phyloP scores from a whole-genome alignment of 2,888 invertebrate species.

The Caenorhabditis uteleia region DNA sequence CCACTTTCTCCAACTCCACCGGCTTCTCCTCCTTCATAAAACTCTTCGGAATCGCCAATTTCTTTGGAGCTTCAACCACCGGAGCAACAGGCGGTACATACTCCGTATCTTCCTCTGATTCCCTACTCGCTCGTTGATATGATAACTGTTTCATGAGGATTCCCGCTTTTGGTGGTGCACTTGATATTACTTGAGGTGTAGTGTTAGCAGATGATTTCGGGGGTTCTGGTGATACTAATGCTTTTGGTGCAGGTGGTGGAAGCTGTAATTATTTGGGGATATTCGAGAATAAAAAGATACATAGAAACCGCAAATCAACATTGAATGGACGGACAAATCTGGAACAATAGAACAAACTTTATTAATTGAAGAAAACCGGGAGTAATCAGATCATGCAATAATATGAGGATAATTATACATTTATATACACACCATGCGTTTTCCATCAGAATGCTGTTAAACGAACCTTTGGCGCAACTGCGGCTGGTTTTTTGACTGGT shows the following conservation, averaged over 20 bases:
- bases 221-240: conserved; percentile 27
- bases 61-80: conserved; percentile 26
- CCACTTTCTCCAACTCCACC: conserved; percentile 8
- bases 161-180: conserved; percentile 14
- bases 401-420: too few relatives aligned
- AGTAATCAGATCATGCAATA: too few relatives aligned
- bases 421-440: neutral
- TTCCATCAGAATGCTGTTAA: conserved; percentile 32
- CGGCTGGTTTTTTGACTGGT: conserved; percentile 12
- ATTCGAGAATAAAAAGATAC: too few relatives aligned
- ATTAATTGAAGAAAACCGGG: too few relatives aligned
- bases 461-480: conserved; percentile 43
- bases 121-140: conserved; percentile 27
- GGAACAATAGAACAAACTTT: too few relatives aligned
- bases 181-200: conserved; percentile 14
- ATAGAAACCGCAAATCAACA: conserved; percentile 5
- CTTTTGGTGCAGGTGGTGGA: conserved; percentile 11
- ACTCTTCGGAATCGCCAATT: conserved; percentile 33
- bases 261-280: neutral
- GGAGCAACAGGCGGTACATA: conserved; percentile 13
- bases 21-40: conserved; percentile 26
- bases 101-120: conserved; percentile 40
- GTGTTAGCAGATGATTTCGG: conserved; percentile 1
- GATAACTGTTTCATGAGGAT: conserved; percentile 31
- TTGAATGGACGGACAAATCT: too few relatives aligned